Conservation (phyloP, 2,888 invertebrate species). For the Trissonchulus sp. region DNA sequence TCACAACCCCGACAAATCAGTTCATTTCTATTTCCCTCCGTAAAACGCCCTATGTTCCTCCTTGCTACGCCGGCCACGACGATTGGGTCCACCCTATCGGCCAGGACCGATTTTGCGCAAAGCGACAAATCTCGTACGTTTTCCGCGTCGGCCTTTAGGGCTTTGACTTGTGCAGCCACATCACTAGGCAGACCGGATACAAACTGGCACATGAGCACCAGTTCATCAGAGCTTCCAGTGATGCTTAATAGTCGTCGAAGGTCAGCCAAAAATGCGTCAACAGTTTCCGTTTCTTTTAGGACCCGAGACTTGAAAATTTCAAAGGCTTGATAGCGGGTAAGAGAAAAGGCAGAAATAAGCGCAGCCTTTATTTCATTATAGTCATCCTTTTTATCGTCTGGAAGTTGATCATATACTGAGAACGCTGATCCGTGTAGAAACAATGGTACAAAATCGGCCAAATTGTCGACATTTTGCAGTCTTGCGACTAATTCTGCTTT, state of each 20-base stretch:
- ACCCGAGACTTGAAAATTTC: neutral
- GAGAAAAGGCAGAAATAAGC: neutral
- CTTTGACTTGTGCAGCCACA: too few species aligned
- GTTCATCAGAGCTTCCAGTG: neutral
- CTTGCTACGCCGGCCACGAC: too few species aligned
- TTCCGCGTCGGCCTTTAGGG: neutral
- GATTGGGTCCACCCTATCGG: neutral
- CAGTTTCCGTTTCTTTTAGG: too few species aligned
- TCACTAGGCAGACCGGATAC: too few species aligned
- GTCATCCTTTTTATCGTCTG: too few species aligned
- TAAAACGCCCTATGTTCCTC: too few species aligned
- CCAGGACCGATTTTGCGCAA: neutral
- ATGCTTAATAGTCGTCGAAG: neutral
- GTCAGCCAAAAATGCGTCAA: too few species aligned
- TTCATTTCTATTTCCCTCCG: too few species aligned
- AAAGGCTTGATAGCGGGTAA: neutral
- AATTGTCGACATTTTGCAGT: constrained; percentile 4
- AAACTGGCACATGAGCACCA: constrained; percentile 8
- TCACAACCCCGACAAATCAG: constrained; percentile 5
- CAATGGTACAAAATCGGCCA: too few species aligned
- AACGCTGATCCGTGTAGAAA: too few species aligned
- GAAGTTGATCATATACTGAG: too few species aligned
- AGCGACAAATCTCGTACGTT: neutral
- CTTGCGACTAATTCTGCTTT: constrained; percentile 16
- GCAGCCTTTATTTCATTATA: neutral